A percentile compares a stretch with the other conserved stretches of the same genome.
These are phyloP conservation scores for Orgyia antiqua DNA, from an alignment of 2,888 invertebrate genomes.

Conservation along the genomic window DNA sequence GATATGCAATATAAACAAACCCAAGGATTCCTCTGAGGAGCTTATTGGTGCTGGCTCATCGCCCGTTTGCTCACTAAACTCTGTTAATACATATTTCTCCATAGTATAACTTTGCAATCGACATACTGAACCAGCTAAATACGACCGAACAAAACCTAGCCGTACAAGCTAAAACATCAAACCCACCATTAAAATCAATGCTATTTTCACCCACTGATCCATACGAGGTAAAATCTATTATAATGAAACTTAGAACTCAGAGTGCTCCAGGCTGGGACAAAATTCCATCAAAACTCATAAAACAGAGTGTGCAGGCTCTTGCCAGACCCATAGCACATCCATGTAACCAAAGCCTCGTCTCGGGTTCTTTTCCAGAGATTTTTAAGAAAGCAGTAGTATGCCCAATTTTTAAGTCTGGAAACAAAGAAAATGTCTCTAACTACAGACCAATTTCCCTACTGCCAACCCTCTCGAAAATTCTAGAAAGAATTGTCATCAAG, in stretches of 20 bases:
- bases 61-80: not conserved
- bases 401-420: conserved; percentile 1
- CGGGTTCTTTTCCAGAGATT: not conserved
- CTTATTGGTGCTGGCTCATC: not conserved
- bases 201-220: conserved; percentile 1
- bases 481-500: not conserved
- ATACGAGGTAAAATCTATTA: not conserved
- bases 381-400: conserved; percentile 2
- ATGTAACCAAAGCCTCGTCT: not conserved
- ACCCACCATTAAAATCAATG: not conserved
- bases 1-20: too few relatives aligned
- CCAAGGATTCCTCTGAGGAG: too few relatives aligned
- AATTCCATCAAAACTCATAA: not conserved
- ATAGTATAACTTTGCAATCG: not conserved
- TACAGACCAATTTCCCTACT: too few relatives aligned
- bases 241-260: not conserved
- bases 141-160: not conserved
- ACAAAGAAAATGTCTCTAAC: conserved; percentile 1
- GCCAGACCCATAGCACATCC: not conserved
- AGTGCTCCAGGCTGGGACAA: conserved; percentile 2
- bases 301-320: not conserved
- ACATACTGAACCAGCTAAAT: not conserved
- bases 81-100: conserved; percentile 1
- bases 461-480: not conserved
- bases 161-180: not conserved